A percentile compares a stretch with the other conserved stretches of the same genome.
phyloP scores from a whole-genome alignment of 2,797 vertebrate genomes.

The Luscinia luscinia region DNA sequence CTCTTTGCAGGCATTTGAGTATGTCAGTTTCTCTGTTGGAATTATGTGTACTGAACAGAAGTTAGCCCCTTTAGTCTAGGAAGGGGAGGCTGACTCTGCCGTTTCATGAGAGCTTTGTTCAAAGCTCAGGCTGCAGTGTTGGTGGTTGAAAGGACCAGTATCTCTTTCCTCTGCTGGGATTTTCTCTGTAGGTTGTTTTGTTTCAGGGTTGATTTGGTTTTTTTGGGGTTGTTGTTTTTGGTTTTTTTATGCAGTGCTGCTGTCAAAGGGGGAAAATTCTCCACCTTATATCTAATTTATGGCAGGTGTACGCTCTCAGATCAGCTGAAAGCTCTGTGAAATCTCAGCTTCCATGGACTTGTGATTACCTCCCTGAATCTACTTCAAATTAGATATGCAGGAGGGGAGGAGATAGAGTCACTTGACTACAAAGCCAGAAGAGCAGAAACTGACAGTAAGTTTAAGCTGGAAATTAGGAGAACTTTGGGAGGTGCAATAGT shows the following conservation, averaged over 20 bases:
- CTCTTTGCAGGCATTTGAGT: background rate
- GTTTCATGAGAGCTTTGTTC: background rate
- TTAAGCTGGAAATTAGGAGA: background rate
- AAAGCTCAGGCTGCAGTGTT: background rate
- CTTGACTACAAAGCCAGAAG: background rate
- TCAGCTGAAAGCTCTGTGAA: background rate
- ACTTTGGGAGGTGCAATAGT: background rate
- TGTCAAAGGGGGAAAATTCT: background rate
- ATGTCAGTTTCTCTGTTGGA: background rate
- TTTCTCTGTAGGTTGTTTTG: background rate
- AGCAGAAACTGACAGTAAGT: background rate
- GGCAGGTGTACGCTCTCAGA: background rate
- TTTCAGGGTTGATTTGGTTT: background rate
- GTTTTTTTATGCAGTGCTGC: background rate
- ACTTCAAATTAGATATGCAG: background rate
- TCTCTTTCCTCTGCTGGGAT: background rate
- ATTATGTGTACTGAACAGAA: background rate
- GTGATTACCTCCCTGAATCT: background rate
- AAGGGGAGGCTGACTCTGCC: accelerated
- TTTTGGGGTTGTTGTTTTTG: background rate
- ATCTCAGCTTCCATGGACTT: background rate
- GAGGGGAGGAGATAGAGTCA: background rate
- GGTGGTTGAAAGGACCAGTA: background rate
- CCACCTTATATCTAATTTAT: background rate
- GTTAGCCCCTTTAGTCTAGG: background rate